Conservation (phyloP, 1,140 invertebrate species). For the Drosophila baimaii region DNA sequence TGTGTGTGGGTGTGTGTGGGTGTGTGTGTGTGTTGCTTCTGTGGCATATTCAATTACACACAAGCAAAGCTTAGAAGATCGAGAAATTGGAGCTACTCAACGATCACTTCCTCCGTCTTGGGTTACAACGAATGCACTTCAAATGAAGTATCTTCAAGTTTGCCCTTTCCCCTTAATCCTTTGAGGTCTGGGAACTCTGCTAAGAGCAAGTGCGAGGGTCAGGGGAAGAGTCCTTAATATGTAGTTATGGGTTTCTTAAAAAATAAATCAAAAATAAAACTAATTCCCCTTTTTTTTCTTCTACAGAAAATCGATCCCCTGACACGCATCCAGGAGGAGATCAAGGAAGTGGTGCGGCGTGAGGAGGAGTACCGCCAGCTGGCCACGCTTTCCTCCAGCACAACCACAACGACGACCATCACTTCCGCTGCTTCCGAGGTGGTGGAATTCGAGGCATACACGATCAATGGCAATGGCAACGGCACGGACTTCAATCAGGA, state of each 20-base stretch:
- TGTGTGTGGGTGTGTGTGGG: too few species aligned
- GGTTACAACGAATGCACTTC: constrained; percentile 14
- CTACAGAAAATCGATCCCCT: constrained; percentile 87
- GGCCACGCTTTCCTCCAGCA: constrained; percentile 84
- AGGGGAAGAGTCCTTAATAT: too few species aligned
- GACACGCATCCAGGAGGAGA: constrained; percentile 88
- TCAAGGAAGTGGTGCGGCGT: constrained; percentile 88
- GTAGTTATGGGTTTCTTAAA: neutral
- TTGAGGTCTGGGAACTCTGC: neutral
- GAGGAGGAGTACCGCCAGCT: constrained; percentile 88
- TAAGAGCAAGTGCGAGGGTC: neutral
- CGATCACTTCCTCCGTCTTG: constrained; percentile 44
- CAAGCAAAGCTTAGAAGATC: constrained; percentile 24
- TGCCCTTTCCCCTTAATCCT: neutral
- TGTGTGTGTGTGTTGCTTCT: too few species aligned
- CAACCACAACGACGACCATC: constrained; percentile 27
- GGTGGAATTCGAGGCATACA: constrained; percentile 73
- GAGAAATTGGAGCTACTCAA: constrained; percentile 41
- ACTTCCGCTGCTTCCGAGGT: constrained; percentile 37
- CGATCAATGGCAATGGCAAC: constrained; percentile 46
- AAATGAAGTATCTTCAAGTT: neutral
- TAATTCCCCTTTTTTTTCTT: neutral
- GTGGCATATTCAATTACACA: constrained; percentile 58
- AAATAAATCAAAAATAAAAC: neutral
- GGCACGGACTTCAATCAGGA: constrained; percentile 13